Conservation (phyloP, 2,888 invertebrate species). For the Mythimna lalbum region DNA sequence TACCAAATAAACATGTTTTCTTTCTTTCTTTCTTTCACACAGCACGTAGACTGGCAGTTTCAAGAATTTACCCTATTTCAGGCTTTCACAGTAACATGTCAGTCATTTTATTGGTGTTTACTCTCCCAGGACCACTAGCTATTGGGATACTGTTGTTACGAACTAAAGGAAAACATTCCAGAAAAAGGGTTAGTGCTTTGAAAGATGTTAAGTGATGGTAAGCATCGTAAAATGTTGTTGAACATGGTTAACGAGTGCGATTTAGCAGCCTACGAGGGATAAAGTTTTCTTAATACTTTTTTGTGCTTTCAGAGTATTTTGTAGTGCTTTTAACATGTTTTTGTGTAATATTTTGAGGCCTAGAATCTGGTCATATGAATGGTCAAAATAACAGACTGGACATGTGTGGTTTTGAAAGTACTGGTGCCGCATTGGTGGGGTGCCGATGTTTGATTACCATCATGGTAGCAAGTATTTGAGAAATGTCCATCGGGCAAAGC, state of each 20-base stretch:
- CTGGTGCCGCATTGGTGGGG: too few relatives aligned
- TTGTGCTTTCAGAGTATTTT: neutral
- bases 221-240: neutral
- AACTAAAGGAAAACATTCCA: slow-evolving; percentile 17
- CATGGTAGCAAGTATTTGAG: too few relatives aligned
- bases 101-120: slow-evolving; percentile 17
- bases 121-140: slow-evolving; percentile 5
- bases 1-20: too few relatives aligned
- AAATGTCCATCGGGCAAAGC: too few relatives aligned
- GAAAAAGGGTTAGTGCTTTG: neutral
- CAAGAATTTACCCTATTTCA: neutral
- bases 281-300: neutral
- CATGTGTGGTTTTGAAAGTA: too few relatives aligned
- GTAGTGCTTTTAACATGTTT: too few relatives aligned
- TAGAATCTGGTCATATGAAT: neutral
- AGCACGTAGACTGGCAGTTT: too few relatives aligned
- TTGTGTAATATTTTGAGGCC: neutral
- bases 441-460: too few relatives aligned
- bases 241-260: neutral
- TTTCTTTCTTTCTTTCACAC: too few relatives aligned
- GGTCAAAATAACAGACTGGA: neutral
- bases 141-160: neutral
- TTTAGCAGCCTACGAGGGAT: neutral
- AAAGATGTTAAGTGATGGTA: neutral
- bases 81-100: neutral